phyloP scores from a whole-genome alignment of 2,888 invertebrate species.

The Coremacera marginata region DNA sequence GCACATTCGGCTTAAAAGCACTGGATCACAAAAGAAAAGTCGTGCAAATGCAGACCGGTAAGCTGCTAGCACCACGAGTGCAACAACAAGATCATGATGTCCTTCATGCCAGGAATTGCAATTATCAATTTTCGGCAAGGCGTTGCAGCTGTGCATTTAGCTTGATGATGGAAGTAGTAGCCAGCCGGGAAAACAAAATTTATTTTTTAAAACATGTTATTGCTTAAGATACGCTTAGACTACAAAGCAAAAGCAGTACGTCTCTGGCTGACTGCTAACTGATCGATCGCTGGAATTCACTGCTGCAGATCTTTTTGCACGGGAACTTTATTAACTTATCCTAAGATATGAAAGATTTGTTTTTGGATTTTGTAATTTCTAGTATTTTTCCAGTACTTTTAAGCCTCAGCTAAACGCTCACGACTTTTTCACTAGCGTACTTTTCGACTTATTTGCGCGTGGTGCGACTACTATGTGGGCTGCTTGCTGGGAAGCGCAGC shows the following conservation, averaged over 20 bases:
- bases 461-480: background rate
- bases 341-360: background rate
- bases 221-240: background rate
- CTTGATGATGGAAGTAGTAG: background rate
- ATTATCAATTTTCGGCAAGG: conserved; percentile 4
- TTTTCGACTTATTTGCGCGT: background rate
- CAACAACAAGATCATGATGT: conserved; percentile 50
- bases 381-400: background rate
- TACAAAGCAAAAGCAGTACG: background rate
- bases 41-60: conserved; percentile 21
- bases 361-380: background rate
- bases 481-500: background rate
- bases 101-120: conserved; percentile 52
- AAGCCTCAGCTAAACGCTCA: conserved; percentile 40
- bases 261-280: background rate
- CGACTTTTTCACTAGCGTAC: conserved; percentile 48
- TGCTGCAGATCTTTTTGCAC: background rate
- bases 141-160: conserved; percentile 27
- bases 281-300: background rate
- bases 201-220: background rate
- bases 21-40: conserved; percentile 7
- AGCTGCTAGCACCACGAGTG: background rate
- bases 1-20: conserved; percentile 16
- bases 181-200: background rate
- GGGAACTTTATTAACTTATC: conserved; percentile 1